A percentile compares a stretch with the other conserved stretches of the same genome.
Evolutionary conservation across 2,797 vertebrate species (phyloP).

Genomic region (Takifugu rubripes): DNA sequence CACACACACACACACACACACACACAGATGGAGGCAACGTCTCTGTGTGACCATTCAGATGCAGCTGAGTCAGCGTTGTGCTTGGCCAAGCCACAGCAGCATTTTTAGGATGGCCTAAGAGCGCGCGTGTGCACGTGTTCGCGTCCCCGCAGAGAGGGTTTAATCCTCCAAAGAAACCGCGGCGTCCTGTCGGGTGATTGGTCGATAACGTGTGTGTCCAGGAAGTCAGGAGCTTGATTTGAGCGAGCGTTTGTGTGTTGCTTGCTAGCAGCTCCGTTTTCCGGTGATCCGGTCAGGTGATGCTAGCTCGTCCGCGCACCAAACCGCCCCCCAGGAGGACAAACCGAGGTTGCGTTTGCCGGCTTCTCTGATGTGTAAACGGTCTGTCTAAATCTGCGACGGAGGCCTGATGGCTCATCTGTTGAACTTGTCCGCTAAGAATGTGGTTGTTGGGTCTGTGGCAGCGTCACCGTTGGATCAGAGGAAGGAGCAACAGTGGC

Average conservation of each 20-base stretch:
- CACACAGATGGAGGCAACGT: conserved; percentile 37
- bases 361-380: conserved; percentile 10
- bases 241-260: conserved; percentile 14
- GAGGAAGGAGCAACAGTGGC: conserved; percentile 6
- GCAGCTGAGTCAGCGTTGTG: conserved; percentile 64
- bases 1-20: conserved; percentile 10
- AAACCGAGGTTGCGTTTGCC: background rate
- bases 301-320: conserved; percentile 6
- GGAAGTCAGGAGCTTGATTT: background rate
- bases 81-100: conserved; percentile 56
- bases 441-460: conserved; percentile 12
- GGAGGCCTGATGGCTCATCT: conserved; percentile 2
- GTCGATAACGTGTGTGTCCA: no score
- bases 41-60: conserved; percentile 67
- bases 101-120: conserved; percentile 56
- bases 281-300: conserved; percentile 56
- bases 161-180: background rate
- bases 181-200: no score
- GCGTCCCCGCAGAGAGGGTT: conserved; percentile 10
- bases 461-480: conserved; percentile 5
- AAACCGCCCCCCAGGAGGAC: conserved; percentile 13
- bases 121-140: background rate
- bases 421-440: no score
- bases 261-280: conserved; percentile 38
- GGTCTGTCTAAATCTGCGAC: background rate